Evolutionary conservation across 1,140 invertebrate species (phyloP).

Genomic region (Coptotermes formosanus): DNA sequence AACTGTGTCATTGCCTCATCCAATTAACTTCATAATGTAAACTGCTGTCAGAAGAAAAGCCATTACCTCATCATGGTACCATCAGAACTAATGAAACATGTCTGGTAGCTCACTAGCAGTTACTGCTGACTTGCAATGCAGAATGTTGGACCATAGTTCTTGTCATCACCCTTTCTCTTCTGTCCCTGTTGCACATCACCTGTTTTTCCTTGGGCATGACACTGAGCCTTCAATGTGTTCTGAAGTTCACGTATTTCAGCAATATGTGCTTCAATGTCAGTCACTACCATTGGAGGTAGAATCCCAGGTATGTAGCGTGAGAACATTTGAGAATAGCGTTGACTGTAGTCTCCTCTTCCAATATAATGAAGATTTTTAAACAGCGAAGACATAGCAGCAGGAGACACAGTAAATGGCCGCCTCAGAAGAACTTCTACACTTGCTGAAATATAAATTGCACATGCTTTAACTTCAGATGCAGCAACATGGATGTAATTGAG

Average conservation of each 20-base stretch:
- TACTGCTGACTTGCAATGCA: constrained; percentile 1
- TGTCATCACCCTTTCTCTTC: constrained; percentile 31
- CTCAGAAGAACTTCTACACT: constrained; percentile 27
- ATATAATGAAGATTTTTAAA: constrained; percentile 33
- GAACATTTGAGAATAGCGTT: constrained; percentile 27
- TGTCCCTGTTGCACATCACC: background rate
- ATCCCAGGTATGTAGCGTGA: constrained; percentile 32
- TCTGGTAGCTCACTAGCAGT: background rate
- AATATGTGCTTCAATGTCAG: constrained; percentile 30
- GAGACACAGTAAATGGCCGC: constrained; percentile 26
- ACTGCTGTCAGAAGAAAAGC: background rate
- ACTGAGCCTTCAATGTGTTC: background rate
- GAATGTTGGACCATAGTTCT: constrained; percentile 30
- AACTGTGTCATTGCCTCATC: background rate
- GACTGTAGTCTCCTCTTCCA: constrained; percentile 30
- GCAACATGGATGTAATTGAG: too few relatives aligned
- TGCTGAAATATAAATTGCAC: constrained; percentile 15
- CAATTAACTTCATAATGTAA: background rate
- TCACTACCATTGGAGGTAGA: constrained; percentile 32
- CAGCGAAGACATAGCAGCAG: constrained; percentile 25
- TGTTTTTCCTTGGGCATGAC: background rate
- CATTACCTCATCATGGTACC: background rate
- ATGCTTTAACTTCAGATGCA: too few relatives aligned
- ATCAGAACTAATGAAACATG: background rate
- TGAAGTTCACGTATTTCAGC: constrained; percentile 21